These are phyloP conservation scores for Phylloscopus whistleri DNA, from an alignment of 2,113 vertebrate species.

Conservation along the genomic window DNA sequence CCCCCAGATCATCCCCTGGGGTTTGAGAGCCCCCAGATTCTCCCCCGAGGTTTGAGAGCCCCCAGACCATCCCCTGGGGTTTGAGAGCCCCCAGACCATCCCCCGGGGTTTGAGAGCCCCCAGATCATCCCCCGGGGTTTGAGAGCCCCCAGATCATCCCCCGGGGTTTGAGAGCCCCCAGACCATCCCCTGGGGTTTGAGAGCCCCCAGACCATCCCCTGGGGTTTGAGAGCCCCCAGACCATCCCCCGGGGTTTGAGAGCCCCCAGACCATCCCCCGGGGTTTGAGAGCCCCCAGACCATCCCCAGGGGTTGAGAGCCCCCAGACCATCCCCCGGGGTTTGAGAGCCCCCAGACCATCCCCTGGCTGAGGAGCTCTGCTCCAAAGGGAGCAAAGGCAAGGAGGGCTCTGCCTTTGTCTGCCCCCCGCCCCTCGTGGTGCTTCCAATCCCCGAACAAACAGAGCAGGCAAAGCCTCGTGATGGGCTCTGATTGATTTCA, in stretches of 20 bases:
- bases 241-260: neutral
- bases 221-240: neutral
- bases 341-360: neutral
- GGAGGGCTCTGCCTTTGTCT: neutral
- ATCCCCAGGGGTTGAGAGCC: neutral
- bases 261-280: neutral
- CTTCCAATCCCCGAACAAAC: neutral
- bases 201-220: neutral
- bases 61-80: neutral
- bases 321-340: neutral
- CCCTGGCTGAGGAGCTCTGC: neutral
- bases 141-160: neutral
- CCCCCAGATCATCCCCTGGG: neutral
- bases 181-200: neutral
- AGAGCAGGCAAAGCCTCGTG: neutral
- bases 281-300: too few relatives aligned
- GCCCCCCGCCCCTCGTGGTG: accelerated
- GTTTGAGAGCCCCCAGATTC: neutral
- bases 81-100: neutral
- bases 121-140: neutral
- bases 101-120: neutral
- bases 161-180: neutral
- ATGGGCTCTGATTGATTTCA: neutral
- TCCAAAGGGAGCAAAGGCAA: neutral
- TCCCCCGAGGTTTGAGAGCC: too few relatives aligned